Evolutionary conservation across 2,113 vertebrate species (phyloP), one percentile per base, ranked within the genome.

Genomic region (Scomber scombrus): DNA sequence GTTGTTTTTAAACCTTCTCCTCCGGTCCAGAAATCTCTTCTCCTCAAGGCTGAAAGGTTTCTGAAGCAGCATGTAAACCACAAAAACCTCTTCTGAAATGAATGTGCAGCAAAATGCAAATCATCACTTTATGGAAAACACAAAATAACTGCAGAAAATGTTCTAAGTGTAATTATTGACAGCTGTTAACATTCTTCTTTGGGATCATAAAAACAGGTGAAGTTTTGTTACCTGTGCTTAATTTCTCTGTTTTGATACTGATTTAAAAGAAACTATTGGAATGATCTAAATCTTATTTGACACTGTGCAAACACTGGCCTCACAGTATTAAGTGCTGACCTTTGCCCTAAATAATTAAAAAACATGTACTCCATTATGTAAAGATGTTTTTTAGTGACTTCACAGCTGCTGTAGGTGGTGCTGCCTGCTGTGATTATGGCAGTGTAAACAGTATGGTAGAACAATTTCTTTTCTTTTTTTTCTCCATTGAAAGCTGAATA

Each of bases 361-460:
- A 26, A 57, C 16, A 10, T 40, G 3, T 18, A 4, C 13, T 34
- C 31, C 18, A 34, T 34, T 66, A 16, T 43, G 34, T 29, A 45
- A 69, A 19, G 2, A 34, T 21, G 64, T 26, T 14, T 45, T 47
- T 18, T 18, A 15, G 29, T 29, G 0, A n/a, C 62, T 43, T 40
- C 10, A 1, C 43, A 23, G 34, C 55, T 67, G 45, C 47, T 7
- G 52, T 43, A 56, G 68, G 57, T 54, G 34, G 54, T 46, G 26
- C 11, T 49, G 16, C 19, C 49, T 43, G 16, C 62, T 34, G 54
- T 60, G n/a, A 69, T 13, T 15, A 70, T 31, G 26, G 47, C 46
- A 75, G 55, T 50, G 78, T 69, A 63, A 73, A 86, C 80, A 69
- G 34, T 9, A 45, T 13, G 34, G 10, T 5, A 16, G 34, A 61